Evolutionary conservation across 2,113 vertebrate species (phyloP).

Genomic region (Gallinago jamesoni): DNA sequence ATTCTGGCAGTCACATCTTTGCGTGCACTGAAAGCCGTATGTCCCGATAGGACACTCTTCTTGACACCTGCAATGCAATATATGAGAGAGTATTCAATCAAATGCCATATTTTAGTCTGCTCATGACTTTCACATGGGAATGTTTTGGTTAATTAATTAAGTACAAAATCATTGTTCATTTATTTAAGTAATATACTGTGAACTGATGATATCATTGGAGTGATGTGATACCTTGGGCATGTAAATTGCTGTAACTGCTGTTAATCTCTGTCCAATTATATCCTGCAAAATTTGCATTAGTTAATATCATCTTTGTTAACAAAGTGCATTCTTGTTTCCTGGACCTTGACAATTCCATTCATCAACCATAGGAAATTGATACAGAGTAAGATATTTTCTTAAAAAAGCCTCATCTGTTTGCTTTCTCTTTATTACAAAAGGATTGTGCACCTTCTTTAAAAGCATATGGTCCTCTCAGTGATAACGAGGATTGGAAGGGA

Average conservation of each 20-base stretch:
- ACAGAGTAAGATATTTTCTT: neutral
- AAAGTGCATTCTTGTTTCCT: neutral
- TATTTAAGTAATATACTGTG: neutral
- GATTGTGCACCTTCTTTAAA: neutral
- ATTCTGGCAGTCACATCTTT: constrained; percentile 92
- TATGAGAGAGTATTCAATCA: neutral
- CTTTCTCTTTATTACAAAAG: neutral
- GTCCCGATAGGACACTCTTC: constrained; percentile 94
- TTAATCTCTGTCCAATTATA: neutral
- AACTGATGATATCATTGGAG: neutral
- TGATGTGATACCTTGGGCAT: neutral
- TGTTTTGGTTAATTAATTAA: neutral
- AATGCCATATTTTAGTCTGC: neutral
- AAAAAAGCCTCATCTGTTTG: neutral
- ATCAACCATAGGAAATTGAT: neutral
- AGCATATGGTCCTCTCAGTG: neutral
- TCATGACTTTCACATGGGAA: neutral
- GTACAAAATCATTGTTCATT: neutral
- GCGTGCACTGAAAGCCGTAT: constrained; percentile 88
- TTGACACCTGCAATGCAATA: constrained; percentile 83
- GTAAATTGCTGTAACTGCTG: neutral
- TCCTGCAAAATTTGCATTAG: neutral
- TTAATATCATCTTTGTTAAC: neutral
- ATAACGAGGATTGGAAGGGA: neutral
- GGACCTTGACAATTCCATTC: neutral